Conservation (phyloP, 1,140 invertebrate species). For the Carcinoscorpius rotundicauda region DNA sequence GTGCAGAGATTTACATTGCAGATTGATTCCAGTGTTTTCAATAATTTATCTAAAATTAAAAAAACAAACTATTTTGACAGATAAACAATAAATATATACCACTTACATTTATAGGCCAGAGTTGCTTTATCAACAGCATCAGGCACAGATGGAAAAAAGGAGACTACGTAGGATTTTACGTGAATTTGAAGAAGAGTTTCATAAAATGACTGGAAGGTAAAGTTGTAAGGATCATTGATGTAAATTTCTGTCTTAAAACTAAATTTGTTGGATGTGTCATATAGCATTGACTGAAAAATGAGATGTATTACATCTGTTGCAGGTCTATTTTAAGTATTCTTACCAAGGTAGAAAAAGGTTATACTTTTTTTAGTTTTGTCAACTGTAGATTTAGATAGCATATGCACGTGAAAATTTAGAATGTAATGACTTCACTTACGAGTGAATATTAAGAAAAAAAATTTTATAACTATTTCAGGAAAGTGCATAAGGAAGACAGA, state of each 20-base stretch:
- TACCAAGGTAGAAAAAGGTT: background rate
- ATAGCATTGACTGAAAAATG: background rate
- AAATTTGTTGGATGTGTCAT: background rate
- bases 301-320: background rate
- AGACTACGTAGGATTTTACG: conserved; percentile 58
- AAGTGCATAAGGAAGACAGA: conserved; percentile 70
- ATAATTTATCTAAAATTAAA: no score
- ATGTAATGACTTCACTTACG: background rate
- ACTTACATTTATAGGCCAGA: conserved; percentile 39
- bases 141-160: conserved; percentile 59
- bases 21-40: no score
- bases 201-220: conserved; percentile 52
- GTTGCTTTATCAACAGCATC: conserved; percentile 53
- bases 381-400: no score
- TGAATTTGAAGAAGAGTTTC: conserved; percentile 70
- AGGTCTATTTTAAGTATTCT: background rate
- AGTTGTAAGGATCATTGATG: background rate
- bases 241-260: background rate
- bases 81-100: no score
- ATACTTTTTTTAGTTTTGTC: background rate
- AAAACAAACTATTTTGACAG: no score
- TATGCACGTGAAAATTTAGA: background rate
- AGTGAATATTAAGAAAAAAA: background rate
- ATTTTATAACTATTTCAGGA: conserved; percentile 25
- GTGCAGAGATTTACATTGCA: no score